Conservation (phyloP, 2,888 invertebrate genomes). For the Candidula unifasciata region DNA sequence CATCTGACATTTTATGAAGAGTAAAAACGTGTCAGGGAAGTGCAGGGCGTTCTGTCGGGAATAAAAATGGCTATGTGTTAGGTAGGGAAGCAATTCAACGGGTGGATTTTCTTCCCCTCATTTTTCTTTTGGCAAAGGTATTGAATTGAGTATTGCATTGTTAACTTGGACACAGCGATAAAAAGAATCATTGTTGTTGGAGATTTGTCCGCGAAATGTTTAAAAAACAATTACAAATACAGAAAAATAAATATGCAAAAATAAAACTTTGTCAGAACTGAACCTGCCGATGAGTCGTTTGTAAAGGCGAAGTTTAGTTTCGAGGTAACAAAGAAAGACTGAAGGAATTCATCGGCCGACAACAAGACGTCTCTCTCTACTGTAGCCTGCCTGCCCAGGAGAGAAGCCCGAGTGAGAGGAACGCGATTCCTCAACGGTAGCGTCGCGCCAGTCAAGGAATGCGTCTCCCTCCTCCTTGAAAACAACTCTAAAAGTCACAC, state of each 20-base stretch:
- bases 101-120: not conserved
- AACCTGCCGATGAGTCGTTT: not conserved
- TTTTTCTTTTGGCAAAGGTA: not conserved
- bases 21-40: slow-evolving; percentile 27
- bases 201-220: not conserved
- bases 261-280: not conserved
- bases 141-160: too few relatives aligned
- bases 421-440: not conserved
- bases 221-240: not conserved
- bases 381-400: slow-evolving; percentile 35
- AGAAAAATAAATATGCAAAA: not conserved
- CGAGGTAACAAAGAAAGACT: slow-evolving; percentile 51
- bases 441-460: slow-evolving; percentile 48
- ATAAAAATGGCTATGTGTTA: slow-evolving; percentile 1
- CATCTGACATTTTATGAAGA: slow-evolving; percentile 27
- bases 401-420: slow-evolving; percentile 6
- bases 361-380: not conserved
- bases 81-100: not conserved
- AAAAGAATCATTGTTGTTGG: too few relatives aligned
- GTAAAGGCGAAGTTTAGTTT: not conserved
- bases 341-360: slow-evolving; percentile 49
- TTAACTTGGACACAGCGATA: too few relatives aligned
- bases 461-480: not conserved
- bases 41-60: not conserved
- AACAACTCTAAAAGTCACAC: slow-evolving; percentile 33